A percentile compares a stretch with the other conserved stretches of the same genome.
Evolutionary conservation across 2,797 vertebrate species (phyloP).

Genomic region (Eulemur coronatus): DNA sequence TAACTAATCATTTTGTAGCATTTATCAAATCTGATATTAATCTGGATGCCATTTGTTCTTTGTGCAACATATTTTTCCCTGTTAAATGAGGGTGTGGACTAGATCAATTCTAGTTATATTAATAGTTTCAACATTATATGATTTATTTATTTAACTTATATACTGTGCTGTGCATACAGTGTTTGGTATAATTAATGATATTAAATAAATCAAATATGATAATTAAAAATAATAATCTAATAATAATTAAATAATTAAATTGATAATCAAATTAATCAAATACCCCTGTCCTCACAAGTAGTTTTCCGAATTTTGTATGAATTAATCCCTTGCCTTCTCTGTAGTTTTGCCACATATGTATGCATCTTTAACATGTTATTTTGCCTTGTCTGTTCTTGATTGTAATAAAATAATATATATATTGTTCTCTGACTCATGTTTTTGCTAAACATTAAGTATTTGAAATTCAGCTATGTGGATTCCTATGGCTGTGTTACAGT

Average conservation of each 20-base stretch:
- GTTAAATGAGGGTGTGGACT: neutral
- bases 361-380: neutral
- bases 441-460: neutral
- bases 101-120: neutral
- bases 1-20: neutral
- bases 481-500: neutral
- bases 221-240: too few relatives aligned
- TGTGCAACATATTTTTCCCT: neutral
- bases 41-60: neutral
- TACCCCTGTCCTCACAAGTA: neutral
- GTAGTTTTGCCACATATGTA: neutral
- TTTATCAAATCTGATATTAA: constrained; percentile 16
- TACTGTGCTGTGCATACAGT: neutral
- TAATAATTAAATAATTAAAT: too few relatives aligned
- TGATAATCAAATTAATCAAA: neutral
- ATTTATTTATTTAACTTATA: constrained; percentile 21
- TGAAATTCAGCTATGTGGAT: neutral
- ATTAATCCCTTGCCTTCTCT: neutral
- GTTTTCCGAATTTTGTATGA: neutral
- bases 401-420: neutral
- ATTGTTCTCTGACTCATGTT: neutral
- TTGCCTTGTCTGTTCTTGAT: neutral
- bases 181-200: neutral
- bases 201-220: too few relatives aligned
- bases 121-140: neutral